A percentile compares a stretch with the other conserved stretches of the same genome.
These are phyloP conservation scores for Bugulina stolonifera DNA, from an alignment of 2,888 invertebrate genomes.

Conservation along the genomic window DNA sequence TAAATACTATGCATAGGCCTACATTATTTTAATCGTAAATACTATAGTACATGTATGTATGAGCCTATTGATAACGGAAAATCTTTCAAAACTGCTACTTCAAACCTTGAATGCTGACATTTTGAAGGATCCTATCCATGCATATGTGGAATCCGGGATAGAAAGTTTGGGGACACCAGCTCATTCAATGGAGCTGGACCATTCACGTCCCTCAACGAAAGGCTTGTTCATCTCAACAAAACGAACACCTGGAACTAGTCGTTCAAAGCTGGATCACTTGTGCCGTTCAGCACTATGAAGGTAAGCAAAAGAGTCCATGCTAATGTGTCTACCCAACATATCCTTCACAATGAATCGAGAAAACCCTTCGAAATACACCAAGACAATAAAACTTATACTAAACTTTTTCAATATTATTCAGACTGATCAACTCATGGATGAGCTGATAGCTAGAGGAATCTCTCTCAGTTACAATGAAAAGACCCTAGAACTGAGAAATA, in stretches of 20 bases:
- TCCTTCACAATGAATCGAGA: too few relatives aligned
- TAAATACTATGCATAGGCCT: too few relatives aligned
- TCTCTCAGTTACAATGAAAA: neutral
- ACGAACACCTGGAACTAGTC: neutral
- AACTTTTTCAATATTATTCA: too few relatives aligned
- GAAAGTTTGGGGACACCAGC: neutral
- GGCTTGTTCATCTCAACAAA: neutral
- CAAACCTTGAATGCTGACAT: too few relatives aligned
- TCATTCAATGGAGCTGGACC: neutral
- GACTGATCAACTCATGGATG: neutral
- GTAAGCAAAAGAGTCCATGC: neutral
- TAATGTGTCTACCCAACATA: neutral
- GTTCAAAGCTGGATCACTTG: neutral
- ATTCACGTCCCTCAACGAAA: neutral
- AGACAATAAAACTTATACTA: too few relatives aligned
- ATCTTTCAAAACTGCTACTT: too few relatives aligned
- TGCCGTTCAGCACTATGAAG: neutral
- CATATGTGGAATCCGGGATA: neutral
- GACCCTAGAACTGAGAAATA: neutral
- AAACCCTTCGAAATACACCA: too few relatives aligned
- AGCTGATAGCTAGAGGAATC: neutral
- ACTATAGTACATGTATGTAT: too few relatives aligned
- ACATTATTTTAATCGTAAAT: too few relatives aligned
- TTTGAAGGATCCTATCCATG: conserved; percentile 10
- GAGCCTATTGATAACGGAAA: too few relatives aligned